Conservation (phyloP, 2,888 invertebrate genomes). For the Thera obeliscata region DNA sequence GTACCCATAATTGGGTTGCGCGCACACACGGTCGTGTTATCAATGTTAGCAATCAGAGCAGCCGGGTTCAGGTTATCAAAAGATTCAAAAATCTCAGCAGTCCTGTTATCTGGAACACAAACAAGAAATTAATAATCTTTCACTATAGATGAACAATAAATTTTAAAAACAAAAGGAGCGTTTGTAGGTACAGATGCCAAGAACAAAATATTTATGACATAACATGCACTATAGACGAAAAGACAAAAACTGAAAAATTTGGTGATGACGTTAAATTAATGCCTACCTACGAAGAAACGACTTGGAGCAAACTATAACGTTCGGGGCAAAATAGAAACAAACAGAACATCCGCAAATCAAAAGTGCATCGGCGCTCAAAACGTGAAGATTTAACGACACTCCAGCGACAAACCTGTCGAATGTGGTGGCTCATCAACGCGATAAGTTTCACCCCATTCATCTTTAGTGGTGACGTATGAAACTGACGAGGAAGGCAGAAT, state of each 20-base stretch:
- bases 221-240: slow-evolving; percentile 51
- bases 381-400: slow-evolving; percentile 71
- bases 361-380: slow-evolving; percentile 73
- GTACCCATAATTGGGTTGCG: slow-evolving; percentile 96
- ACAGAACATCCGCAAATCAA: slow-evolving; percentile 62
- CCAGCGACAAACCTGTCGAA: slow-evolving; percentile 82
- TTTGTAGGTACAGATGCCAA: slow-evolving; percentile 20
- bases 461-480: slow-evolving; percentile 69
- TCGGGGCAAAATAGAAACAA: slow-evolving; percentile 30
- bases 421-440: slow-evolving; percentile 83
- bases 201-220: slow-evolving; percentile 20
- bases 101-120: slow-evolving; percentile 68
- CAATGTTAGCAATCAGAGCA: slow-evolving; percentile 84
- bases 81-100: slow-evolving; percentile 81
- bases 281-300: slow-evolving; percentile 31
- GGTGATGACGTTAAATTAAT: slow-evolving; percentile 26
- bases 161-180: slow-evolving; percentile 5
- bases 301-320: slow-evolving; percentile 26
- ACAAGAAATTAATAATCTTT: slow-evolving; percentile 1
- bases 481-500: slow-evolving; percentile 65
- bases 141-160: neutral
- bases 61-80: slow-evolving; percentile 85
- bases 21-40: slow-evolving; percentile 87
- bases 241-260: slow-evolving; percentile 35
- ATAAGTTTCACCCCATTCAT: slow-evolving; percentile 80